Evolutionary conservation across 2,797 vertebrate species (phyloP), one percentile per base, ranked within the genome.

Genomic region (Craterocephalus amniculus): DNA sequence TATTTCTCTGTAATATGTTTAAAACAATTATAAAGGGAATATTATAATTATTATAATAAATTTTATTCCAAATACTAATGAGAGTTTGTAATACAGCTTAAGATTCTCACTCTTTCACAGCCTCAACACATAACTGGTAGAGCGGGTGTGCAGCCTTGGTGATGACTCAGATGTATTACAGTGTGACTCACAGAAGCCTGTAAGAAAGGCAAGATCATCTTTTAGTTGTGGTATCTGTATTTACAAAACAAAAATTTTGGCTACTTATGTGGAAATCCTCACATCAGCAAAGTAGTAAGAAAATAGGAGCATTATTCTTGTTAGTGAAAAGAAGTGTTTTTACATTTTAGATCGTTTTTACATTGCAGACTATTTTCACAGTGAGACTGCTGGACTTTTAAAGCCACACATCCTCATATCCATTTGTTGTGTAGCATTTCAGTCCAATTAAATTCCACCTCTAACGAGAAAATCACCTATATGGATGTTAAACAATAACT

Each of bases 131-230:
- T 70, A 36, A 45, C 58, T 60, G 73, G 34, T 78, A 73, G 75
- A 74, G 76, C 5, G 55, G 54, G 59, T 49, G 65, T 74, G 80
- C 81, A 78, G 62, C 57, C 70, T 27, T 69, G 67, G 70, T 45
- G 78, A 84, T 80, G 78, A 87, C 71, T 87, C 75, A 72, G 24
- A 70, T 36, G 78, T 80, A 80, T 77, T 70, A 62, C 35, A 70
- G 67, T 73, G 63, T 81, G 76, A 65, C 66, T 83, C 36, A 54
- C 58, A 70, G 48, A 78, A 59, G 34, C 24, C 32, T 35, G 14
- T 31, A 74, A 78, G 49, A 69, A 58, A 48, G 36, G 45, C 32
- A 67, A 29, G 36, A 51, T 31, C 43, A 57, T 66, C 59, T 20
- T 66, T 62, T 20, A 68, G 54, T 58, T 22, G 7, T 27, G 64